Conservation (phyloP, 2,113 vertebrate species). For the Cebus imitator region DNA sequence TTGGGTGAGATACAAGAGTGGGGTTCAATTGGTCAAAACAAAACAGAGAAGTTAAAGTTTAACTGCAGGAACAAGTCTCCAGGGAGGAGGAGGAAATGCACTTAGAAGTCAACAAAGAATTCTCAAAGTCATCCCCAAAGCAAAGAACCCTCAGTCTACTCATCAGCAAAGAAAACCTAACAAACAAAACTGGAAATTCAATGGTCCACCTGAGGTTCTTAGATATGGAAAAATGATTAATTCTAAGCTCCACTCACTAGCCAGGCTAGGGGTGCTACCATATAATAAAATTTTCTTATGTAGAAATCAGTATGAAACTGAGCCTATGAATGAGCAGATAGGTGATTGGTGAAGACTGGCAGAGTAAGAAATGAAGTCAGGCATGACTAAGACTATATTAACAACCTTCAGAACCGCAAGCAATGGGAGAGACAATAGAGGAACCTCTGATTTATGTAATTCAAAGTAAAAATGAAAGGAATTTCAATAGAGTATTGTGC, state of each 20-base stretch:
- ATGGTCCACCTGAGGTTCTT: not conserved
- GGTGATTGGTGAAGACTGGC: not conserved
- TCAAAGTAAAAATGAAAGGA: not conserved
- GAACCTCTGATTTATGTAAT: not conserved
- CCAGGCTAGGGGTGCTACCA: not conserved
- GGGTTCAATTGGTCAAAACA: not conserved
- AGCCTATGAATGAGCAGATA: not conserved
- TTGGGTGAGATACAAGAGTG: accelerated
- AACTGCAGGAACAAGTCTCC: not conserved
- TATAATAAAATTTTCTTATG: not conserved
- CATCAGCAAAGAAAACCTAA: not conserved
- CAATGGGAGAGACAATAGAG: not conserved
- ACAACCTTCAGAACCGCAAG: not conserved
- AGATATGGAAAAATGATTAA: not conserved
- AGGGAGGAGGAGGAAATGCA: not conserved
- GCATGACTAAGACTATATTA: not conserved
- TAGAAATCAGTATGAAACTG: not conserved
- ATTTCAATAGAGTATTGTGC: not conserved
- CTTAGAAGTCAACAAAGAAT: not conserved
- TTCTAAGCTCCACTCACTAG: not conserved
- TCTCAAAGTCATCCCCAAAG: not conserved
- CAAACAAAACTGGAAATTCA: not conserved
- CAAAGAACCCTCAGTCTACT: not conserved
- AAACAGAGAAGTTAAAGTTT: constrained; percentile 3
- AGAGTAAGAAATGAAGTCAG: not conserved